Evolutionary conservation across 2,113 vertebrate species (phyloP).

Genomic region (Apodemus sylvaticus): DNA sequence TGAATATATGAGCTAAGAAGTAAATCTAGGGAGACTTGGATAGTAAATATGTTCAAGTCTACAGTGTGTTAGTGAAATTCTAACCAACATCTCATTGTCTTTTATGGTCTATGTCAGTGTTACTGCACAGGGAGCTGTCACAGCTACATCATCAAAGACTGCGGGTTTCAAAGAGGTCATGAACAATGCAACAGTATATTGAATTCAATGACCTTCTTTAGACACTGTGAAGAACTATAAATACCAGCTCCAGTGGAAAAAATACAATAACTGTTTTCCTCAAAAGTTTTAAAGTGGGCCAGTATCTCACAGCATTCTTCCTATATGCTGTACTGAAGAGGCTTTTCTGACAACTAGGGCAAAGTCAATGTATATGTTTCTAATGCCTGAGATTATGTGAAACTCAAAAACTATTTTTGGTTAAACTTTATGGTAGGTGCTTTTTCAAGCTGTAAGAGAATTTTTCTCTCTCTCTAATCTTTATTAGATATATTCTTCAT

Average conservation of each 20-base stretch:
- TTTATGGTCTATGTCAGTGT: background rate
- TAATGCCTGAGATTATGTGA: background rate
- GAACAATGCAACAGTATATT: background rate
- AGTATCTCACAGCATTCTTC: background rate
- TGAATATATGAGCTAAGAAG: constrained; percentile 14
- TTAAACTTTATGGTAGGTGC: background rate
- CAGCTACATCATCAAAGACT: background rate
- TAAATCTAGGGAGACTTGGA: background rate
- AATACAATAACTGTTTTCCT: background rate
- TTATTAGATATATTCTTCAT: background rate
- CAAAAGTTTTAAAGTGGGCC: background rate
- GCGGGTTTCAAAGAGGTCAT: background rate
- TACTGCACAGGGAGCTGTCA: background rate
- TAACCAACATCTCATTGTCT: background rate
- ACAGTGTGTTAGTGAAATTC: background rate
- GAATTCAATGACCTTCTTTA: background rate
- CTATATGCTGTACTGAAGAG: background rate
- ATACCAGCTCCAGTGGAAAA: background rate
- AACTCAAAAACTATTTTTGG: background rate
- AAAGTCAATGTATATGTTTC: background rate
- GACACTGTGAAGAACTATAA: background rate
- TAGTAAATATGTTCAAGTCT: background rate
- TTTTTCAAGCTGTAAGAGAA: constrained; percentile 4
- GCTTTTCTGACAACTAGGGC: background rate
- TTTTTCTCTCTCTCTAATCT: constrained; percentile 21